Conservation (phyloP, 2,888 invertebrate genomes). For the Luperina nickerlii region DNA sequence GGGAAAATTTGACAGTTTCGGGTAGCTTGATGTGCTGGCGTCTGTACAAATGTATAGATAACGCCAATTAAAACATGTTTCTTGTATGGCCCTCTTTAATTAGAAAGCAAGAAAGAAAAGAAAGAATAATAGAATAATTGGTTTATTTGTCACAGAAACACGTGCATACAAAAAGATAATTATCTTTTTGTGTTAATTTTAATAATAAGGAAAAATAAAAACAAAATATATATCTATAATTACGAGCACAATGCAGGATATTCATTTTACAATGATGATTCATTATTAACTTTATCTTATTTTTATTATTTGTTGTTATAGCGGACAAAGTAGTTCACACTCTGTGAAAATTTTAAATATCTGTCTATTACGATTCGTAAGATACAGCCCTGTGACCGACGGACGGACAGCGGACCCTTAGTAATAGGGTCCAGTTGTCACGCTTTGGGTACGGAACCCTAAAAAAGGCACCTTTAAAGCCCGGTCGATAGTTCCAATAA, state of each 20-base stretch:
- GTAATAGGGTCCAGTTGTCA: neutral
- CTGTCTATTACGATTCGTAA: neutral
- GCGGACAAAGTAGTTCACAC: neutral
- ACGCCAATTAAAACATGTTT: neutral
- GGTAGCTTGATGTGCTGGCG: no score
- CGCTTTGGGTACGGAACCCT: neutral
- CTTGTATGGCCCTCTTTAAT: neutral
- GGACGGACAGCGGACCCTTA: neutral
- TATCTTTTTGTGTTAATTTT: no score
- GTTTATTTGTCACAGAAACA: no score
- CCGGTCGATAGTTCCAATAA: conserved; percentile 59
- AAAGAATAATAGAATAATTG: no score
- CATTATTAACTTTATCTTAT: neutral
- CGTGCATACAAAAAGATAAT: no score
- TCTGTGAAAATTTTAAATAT: neutral
- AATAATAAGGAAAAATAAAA: no score
- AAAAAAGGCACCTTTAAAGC: conserved; percentile 57
- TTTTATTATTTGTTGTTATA: neutral
- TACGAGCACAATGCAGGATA: no score
- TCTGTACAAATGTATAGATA: no score
- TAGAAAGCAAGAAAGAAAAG: no score
- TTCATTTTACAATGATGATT: no score
- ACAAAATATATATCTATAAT: no score
- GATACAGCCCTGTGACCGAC: neutral
- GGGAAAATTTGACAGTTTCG: no score